Conservation (phyloP, 2,113 vertebrate genomes). For the Fregetta grallaria region DNA sequence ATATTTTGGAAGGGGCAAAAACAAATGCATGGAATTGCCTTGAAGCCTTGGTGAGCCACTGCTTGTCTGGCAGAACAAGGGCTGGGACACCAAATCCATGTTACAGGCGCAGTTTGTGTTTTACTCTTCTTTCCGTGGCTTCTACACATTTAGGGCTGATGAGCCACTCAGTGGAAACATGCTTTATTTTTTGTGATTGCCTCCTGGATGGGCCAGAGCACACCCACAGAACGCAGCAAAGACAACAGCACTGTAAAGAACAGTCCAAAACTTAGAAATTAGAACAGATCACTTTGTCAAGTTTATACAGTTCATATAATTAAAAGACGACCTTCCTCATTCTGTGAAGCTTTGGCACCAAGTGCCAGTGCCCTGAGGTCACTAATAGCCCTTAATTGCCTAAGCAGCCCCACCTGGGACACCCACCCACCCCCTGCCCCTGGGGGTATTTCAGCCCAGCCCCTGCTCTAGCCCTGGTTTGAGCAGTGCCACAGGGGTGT, state of each 20-base stretch:
- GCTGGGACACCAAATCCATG: neutral
- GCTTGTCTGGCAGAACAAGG: neutral
- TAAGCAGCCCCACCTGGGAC: neutral
- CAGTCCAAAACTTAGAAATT: neutral
- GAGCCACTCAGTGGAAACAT: neutral
- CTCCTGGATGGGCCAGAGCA: neutral
- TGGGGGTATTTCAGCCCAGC: neutral
- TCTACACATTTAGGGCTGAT: neutral
- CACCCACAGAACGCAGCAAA: neutral
- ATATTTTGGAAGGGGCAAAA: neutral
- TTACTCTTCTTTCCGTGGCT: neutral
- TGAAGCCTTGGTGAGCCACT: neutral
- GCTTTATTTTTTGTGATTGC: neutral
- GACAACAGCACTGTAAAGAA: neutral
- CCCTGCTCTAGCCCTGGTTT: rapidly evolving
- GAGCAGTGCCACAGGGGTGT: rapidly evolving
- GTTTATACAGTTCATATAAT: neutral
- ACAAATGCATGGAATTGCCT: neutral
- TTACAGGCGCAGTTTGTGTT: neutral
- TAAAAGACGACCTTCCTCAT: neutral
- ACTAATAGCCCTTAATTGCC: neutral
- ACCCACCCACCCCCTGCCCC: neutral
- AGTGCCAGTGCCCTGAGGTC: neutral
- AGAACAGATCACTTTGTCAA: neutral
- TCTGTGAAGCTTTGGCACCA: neutral